Evolutionary conservation across 64 coral and sea anemone genomes (phyloP), one percentile per base, ranked within the genome.

Genomic region (Catalaphyllia jardinei): DNA sequence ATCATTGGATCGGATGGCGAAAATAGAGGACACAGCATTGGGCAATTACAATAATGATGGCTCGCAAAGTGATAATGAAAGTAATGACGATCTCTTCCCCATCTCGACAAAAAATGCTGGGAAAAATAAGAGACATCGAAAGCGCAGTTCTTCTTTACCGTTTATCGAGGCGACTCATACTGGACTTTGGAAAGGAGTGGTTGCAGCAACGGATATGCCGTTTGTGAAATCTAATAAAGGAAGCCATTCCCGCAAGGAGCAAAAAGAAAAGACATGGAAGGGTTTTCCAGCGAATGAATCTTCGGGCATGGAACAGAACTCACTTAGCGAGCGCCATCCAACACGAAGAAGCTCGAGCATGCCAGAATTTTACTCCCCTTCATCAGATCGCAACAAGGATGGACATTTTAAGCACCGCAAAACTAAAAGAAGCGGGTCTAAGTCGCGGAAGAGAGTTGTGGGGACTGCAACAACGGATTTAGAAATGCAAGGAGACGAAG

Each of bases 351-450:
- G 89, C 17, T 73, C 69, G 16, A 90, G 89, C 55, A 75, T 90
- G 89, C 89, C 89, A 18, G 79, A 90, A 78, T 90, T 90, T 90
- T 90, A 83, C 62, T 29, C 42, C 28, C 25, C 73, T 52, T 71
- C 42, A 46, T 46, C 88, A 72, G 62, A 71, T 12, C 10, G 15
- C 9, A 54, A 33, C 30, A 80, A 81, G 65, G 33, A 81, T 13
- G 64, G 59, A 52, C 12, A 80, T 30, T 31, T 52, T 20, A 35
- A 7, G 31, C 42, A 73, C 35, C 69, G 20, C 25, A 72, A 20
- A 60, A 35, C 38, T 60, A 65, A 20, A 74, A 24, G 28, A 22
- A 85, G 67, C 42, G 33, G 28, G 33, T 60, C 16, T 24, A 85
- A 39, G 24, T 6, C 63, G 35, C 12, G 81, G 38, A 29, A 71